Percentiles rank a stretch among this genome's conserved stretches.
Evolutionary conservation across 2,888 invertebrate genomes (phyloP).

Genomic region (Cheilosia soror): DNA sequence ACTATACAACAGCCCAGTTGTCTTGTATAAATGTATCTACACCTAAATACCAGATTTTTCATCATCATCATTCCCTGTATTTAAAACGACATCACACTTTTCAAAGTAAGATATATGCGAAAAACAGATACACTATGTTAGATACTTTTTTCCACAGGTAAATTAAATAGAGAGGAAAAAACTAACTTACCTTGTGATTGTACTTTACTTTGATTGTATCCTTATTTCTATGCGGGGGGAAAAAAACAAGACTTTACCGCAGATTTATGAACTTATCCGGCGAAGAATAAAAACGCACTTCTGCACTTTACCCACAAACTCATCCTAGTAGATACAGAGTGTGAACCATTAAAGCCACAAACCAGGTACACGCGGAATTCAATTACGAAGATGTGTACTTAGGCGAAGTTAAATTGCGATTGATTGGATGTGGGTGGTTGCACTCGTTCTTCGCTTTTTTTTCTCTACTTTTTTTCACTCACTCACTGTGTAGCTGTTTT

Average conservation of each 20-base stretch:
- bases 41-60: slow-evolving; percentile 54
- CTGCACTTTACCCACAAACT: slow-evolving; percentile 61
- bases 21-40: slow-evolving; percentile 60
- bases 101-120: slow-evolving; percentile 36
- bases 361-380: slow-evolving; percentile 71
- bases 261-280: slow-evolving; percentile 47
- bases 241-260: slow-evolving; percentile 1
- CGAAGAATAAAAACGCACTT: slow-evolving; percentile 68
- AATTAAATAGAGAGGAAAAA: not conserved
- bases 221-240: not conserved
- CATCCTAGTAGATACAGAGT: slow-evolving; percentile 62
- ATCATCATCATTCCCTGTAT: slow-evolving; percentile 18
- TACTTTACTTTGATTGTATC: slow-evolving; percentile 48
- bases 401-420: slow-evolving; percentile 66
- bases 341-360: slow-evolving; percentile 60
- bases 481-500: not conserved
- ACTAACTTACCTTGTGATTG: slow-evolving; percentile 67
- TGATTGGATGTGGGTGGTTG: slow-evolving; percentile 55
- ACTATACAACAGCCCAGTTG: slow-evolving; percentile 1
- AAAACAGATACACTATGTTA: slow-evolving; percentile 28
- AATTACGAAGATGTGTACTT: slow-evolving; percentile 63
- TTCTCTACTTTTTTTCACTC: slow-evolving; percentile 19
- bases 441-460: slow-evolving; percentile 13
- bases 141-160: slow-evolving; percentile 2
- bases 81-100: slow-evolving; percentile 39